Evolutionary conservation across 2,113 vertebrate genomes (phyloP).

Genomic region (western clawed frog (Xenopus tropicalis)): UCB_Xtro_10.0 CM004447.2:10318501-10319000

Average conservation of each 20-base stretch:
- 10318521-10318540: too few species aligned
- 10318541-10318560: too few species aligned
- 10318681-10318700: too few species aligned
- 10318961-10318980: neutral
- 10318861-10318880: constrained; percentile 19
- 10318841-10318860: constrained; percentile 9
- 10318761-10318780: constrained; percentile 1
- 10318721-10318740: neutral
- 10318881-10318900: constrained; percentile 6
- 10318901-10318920: constrained; percentile 16
- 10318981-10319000: constrained; percentile 20
- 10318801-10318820: constrained; percentile 3
- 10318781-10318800: constrained; percentile 11
- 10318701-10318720: too few species aligned
- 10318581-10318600: too few species aligned
- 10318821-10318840: constrained; percentile 25
- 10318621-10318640: too few species aligned
- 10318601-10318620: too few species aligned
- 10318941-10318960: constrained; percentile 23
- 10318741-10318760: neutral
- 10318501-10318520: too few species aligned
- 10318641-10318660: too few species aligned
- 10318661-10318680: too few species aligned
- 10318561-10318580: too few species aligned
- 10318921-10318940: constrained; percentile 11